Percentiles rank a stretch among this genome's conserved stretches.
Conservation (phyloP, 2,888 invertebrate genomes). For the Hymenopus coronatus region DNA sequence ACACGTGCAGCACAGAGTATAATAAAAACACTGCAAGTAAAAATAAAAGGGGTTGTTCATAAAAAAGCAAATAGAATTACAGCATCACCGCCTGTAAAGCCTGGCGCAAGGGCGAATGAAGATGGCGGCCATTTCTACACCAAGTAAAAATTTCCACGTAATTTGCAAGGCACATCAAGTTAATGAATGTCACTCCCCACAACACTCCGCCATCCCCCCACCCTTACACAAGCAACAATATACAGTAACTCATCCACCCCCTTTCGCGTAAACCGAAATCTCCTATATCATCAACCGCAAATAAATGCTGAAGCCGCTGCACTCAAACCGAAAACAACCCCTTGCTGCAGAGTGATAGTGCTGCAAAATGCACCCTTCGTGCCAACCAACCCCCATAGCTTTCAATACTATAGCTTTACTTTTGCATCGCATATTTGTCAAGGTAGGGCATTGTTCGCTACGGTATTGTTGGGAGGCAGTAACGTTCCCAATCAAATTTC, state of each 20-base stretch:
- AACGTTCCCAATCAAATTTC: background rate
- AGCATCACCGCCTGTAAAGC: background rate
- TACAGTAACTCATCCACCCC: background rate
- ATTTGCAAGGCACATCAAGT: conserved; percentile 16
- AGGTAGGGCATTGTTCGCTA: background rate
- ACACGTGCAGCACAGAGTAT: background rate
- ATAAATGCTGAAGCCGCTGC: conserved; percentile 2
- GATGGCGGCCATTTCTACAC: background rate
- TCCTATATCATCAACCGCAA: conserved; percentile 14
- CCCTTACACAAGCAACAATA: background rate
- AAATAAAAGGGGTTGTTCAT: background rate
- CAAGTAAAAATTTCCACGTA: conserved; percentile 16
- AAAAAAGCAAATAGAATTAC: background rate
- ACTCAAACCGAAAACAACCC: background rate
- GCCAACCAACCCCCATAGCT: background rate
- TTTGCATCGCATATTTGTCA: background rate
- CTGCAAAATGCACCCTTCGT: background rate
- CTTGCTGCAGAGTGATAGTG: conserved; percentile 3
- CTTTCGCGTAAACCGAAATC: background rate
- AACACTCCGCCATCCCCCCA: background rate
- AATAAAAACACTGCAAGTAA: background rate
- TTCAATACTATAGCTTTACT: background rate
- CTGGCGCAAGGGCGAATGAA: background rate
- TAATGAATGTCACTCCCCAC: background rate
- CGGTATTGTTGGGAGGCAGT: background rate